Evolutionary conservation across 2,113 vertebrate species (phyloP).

Genomic region (Zonotrichia leucophrys): DNA sequence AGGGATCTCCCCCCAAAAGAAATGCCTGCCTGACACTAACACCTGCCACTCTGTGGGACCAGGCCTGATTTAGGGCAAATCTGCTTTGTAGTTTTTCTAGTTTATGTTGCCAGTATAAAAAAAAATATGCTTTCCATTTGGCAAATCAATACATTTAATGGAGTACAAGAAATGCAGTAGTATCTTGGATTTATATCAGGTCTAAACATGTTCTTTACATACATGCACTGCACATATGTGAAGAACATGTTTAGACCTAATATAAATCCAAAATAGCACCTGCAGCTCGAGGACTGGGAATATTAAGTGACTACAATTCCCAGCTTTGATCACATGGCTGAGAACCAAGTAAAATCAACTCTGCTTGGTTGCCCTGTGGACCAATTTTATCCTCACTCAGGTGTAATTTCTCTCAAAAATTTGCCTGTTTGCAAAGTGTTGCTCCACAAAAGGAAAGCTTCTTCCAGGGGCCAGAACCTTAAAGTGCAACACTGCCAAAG

Average conservation of each 20-base stretch:
- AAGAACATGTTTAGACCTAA: not conserved
- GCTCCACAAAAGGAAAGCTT: not conserved
- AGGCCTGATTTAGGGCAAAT: not conserved
- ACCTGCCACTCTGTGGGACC: not conserved
- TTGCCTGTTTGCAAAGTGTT: not conserved
- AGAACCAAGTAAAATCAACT: not conserved
- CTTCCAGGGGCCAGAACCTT: not conserved
- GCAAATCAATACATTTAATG: not conserved
- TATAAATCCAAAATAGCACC: not conserved
- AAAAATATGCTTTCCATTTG: not conserved
- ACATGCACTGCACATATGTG: accelerated
- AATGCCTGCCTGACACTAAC: not conserved
- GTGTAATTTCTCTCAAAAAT: not conserved
- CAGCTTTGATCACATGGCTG: not conserved
- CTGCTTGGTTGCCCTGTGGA: not conserved
- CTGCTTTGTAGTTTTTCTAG: not conserved
- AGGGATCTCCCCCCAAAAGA: not conserved
- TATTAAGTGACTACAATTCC: not conserved
- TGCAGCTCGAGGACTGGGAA: not conserved
- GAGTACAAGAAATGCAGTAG: not conserved
- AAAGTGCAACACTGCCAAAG: not conserved
- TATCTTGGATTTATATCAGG: too few species aligned
- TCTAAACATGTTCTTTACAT: too few species aligned
- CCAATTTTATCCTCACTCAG: not conserved
- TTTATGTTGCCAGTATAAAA: not conserved